These are phyloP conservation scores for Masnerella sp. DNA, from an alignment of 2,888 invertebrate genomes.

Conservation along the genomic window DNA sequence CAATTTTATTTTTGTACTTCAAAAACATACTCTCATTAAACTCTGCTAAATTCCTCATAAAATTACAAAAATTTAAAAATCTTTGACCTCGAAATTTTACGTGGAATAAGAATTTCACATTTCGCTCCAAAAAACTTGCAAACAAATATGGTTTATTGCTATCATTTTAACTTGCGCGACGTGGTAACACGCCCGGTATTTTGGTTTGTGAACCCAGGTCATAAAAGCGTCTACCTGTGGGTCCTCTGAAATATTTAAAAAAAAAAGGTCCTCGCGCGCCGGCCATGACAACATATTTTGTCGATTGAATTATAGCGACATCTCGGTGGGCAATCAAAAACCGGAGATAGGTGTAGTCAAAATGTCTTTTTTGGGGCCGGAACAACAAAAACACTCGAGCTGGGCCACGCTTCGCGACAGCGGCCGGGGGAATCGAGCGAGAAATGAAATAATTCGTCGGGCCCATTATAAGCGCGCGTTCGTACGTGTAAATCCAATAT, in stretches of 20 bases:
- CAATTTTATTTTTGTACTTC: too few relatives aligned
- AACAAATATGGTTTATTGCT: too few relatives aligned
- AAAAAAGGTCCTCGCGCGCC: slow-evolving; percentile 8
- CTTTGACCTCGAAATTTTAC: too few relatives aligned
- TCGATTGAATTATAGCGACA: slow-evolving; percentile 46
- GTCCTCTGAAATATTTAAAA: slow-evolving; percentile 11
- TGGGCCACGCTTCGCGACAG: slow-evolving; percentile 26
- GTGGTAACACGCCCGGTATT: slow-evolving; percentile 1
- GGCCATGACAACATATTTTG: slow-evolving; percentile 41
- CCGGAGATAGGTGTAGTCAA: slow-evolving; percentile 34
- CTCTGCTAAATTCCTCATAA: too few relatives aligned
- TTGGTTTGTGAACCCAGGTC: slow-evolving; percentile 9
- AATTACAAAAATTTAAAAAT: too few relatives aligned
- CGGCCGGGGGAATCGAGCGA: slow-evolving; percentile 57
- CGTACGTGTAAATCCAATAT: slow-evolving; percentile 74
- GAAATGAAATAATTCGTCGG: slow-evolving; percentile 58
- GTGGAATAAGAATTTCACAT: too few relatives aligned
- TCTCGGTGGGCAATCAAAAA: slow-evolving; percentile 40
- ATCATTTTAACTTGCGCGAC: slow-evolving; percentile 28
- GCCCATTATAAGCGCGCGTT: slow-evolving; percentile 71
- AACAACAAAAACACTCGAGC: slow-evolving; percentile 31
- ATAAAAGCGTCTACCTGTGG: slow-evolving; percentile 47
- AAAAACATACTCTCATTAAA: too few relatives aligned
- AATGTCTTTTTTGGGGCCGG: slow-evolving; percentile 42
- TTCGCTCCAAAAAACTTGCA: too few relatives aligned